Percentiles rank a stretch among this genome's conserved stretches.
phyloP scores from a whole-genome alignment of 2,797 vertebrate genomes.

The Podarcis lilfordi region DNA sequence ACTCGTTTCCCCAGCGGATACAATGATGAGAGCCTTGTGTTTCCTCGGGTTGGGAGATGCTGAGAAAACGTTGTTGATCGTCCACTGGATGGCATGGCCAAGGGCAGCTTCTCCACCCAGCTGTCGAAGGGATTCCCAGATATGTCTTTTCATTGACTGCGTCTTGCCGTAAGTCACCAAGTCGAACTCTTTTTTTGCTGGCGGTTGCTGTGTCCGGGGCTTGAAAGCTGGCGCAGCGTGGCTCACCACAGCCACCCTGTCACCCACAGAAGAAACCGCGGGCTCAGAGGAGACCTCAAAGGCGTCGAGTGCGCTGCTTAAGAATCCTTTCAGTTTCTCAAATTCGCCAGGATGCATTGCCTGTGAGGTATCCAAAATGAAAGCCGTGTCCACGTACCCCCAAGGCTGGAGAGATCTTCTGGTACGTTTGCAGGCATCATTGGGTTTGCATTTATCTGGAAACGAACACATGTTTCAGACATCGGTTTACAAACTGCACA shows the following conservation, averaged over 20 bases:
- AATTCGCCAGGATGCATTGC: conserved; percentile 59
- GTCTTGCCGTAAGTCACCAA: conserved; percentile 64
- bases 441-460: conserved; percentile 71
- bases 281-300: conserved; percentile 62
- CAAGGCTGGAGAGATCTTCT: neutral
- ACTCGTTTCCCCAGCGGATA: conserved; percentile 69
- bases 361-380: conserved; percentile 73
- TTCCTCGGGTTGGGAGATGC: conserved; percentile 52
- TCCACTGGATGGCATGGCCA: conserved; percentile 68
- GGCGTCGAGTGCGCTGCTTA: conserved; percentile 64
- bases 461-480: conserved; percentile 26
- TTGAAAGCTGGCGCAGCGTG: conserved; percentile 51
- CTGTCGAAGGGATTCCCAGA: conserved; percentile 48
- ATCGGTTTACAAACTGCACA: too few relatives aligned
- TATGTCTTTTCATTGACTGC: conserved; percentile 63
- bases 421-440: conserved; percentile 52
- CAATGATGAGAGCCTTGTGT: conserved; percentile 71
- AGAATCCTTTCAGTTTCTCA: conserved; percentile 64
- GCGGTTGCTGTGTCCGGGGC: conserved; percentile 33
- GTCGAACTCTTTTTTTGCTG: conserved; percentile 69
- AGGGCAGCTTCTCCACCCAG: conserved; percentile 51
- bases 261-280: conserved; percentile 51
- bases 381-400: conserved; percentile 63
- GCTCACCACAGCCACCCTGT: conserved; percentile 73
- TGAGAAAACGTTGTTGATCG: conserved; percentile 70